Percentiles rank a stretch among this genome's conserved stretches.
Conservation (phyloP, 2,888 invertebrate species). For the Erannis defoliaria region DNA sequence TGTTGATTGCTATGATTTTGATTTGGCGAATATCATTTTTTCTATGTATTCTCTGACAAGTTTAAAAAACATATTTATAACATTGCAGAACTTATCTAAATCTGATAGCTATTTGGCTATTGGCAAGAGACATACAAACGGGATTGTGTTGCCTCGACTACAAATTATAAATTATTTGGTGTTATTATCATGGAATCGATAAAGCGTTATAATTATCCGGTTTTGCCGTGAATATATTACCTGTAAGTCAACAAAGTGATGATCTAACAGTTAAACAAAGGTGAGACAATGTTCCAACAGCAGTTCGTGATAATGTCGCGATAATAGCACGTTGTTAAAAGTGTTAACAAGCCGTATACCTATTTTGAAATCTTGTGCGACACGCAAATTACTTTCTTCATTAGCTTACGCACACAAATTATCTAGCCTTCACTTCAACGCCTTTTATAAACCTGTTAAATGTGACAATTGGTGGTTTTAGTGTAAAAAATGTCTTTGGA, state of each 20-base stretch:
- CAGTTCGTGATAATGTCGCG: constrained; percentile 12
- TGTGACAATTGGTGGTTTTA: constrained; percentile 11
- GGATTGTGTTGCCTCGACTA: constrained; percentile 4
- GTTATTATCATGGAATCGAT: constrained; percentile 74
- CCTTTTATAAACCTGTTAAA: background rate
- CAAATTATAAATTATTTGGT: constrained; percentile 26
- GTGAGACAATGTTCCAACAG: constrained; percentile 55
- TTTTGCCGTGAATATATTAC: constrained; percentile 71
- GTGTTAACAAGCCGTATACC: constrained; percentile 15
- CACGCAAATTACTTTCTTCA: constrained; percentile 13
- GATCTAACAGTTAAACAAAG: constrained; percentile 68
- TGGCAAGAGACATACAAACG: background rate
- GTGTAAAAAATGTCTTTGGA: constrained; percentile 71
- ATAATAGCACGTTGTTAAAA: background rate
- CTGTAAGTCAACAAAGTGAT: constrained; percentile 77
- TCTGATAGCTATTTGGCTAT: background rate
- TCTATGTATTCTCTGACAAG: background rate
- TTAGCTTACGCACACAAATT: constrained; percentile 14
- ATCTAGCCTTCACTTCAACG: background rate
- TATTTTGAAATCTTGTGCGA: constrained; percentile 23
- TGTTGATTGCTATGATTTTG: constrained; percentile 61
- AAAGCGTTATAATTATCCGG: constrained; percentile 69
- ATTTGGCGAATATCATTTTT: background rate
- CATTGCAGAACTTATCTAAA: background rate
- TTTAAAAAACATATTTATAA: background rate